Evolutionary conservation across 2,888 invertebrate species (phyloP), one percentile per base, ranked within the genome.

Genomic region (Plagodis pulveraria): DNA sequence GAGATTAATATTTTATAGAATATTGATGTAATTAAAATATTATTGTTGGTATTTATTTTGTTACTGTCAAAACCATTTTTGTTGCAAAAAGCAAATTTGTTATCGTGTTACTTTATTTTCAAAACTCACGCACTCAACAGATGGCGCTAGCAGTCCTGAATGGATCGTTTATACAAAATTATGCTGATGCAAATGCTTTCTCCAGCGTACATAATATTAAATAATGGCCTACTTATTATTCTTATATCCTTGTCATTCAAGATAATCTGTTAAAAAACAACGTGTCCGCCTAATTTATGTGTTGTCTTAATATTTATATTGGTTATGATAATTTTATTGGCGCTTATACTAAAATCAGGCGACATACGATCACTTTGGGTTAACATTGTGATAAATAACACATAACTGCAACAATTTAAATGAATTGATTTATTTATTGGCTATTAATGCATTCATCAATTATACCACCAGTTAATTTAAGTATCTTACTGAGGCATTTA

Each of bases 331-430:
- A 60, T 60, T 60, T 60, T 52, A 60, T 55, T 43, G 52, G 34
- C 38, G 47, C 33, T 60, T 60, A 44, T 35, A 45, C 48, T 33
- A 51, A 48, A 54, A 50, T 45, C 35, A 55, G 51, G 56, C 61
- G 59, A 56, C 55, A 38, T 48, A 44, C 59, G 64, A 67, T 70
- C 69, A 66, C 46, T 69, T 72, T 70, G 65, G 71, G 71, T 78
- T 76, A 73, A 65, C 66, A 69, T 67, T 69, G 50, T 65, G 56
- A 72, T 78, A 75, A 78, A 76, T 71, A 74, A 77, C 75, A 74
- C 68, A 73, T 72, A 80, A 78, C 79, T 77, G 77, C 77, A 81
- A 77, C 65, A 64, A 80, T 82, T 80, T 83, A 70, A 83, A 84
- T 81, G 80, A 72, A 48, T 10, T 60, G 62, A 80, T 77, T 81